Conservation (phyloP, 35 echinoderm and acorn worm species). For the Anneissia japonica region DNA sequence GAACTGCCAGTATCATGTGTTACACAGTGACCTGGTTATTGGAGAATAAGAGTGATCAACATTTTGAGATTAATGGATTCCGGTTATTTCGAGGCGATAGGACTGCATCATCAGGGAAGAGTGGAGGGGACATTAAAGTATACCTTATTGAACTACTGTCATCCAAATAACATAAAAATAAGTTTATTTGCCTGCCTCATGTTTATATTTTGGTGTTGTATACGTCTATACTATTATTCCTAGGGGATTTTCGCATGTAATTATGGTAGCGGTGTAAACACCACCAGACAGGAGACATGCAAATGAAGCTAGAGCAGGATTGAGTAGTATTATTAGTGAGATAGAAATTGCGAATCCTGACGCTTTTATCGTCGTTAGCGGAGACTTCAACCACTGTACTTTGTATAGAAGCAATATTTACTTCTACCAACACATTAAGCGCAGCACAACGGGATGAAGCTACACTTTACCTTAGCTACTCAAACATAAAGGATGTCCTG, state of each 20-base stretch:
- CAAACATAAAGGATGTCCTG: neutral
- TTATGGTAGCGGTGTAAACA: constrained; percentile 1
- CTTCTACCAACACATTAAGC: constrained; percentile 31
- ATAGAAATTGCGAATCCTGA: neutral
- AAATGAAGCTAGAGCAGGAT: neutral
- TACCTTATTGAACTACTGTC: constrained; percentile 20
- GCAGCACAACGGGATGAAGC: neutral
- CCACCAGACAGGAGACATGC: neutral
- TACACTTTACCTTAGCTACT: constrained; percentile 26
- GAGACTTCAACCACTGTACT: constrained; percentile 35
- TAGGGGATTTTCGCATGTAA: constrained; percentile 19
- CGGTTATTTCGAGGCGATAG: constrained; percentile 10
- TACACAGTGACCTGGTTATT: constrained; percentile 16
- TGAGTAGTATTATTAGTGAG: neutral
- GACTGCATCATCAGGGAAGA: neutral
- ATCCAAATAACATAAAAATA: constrained; percentile 25
- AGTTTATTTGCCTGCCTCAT: neutral
- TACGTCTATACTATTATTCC: constrained; percentile 22
- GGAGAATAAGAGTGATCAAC: neutral
- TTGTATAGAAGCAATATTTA: neutral
- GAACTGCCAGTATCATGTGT: neutral
- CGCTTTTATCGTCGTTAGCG: constrained; percentile 34
- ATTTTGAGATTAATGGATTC: constrained; percentile 24
- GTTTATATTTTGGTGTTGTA: constrained; percentile 13
- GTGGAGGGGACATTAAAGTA: constrained; percentile 4